A percentile compares a stretch with the other conserved stretches of the same genome.
phyloP scores from a whole-genome alignment of 2,888 invertebrate genomes.

The Rhingia rostrata region DNA sequence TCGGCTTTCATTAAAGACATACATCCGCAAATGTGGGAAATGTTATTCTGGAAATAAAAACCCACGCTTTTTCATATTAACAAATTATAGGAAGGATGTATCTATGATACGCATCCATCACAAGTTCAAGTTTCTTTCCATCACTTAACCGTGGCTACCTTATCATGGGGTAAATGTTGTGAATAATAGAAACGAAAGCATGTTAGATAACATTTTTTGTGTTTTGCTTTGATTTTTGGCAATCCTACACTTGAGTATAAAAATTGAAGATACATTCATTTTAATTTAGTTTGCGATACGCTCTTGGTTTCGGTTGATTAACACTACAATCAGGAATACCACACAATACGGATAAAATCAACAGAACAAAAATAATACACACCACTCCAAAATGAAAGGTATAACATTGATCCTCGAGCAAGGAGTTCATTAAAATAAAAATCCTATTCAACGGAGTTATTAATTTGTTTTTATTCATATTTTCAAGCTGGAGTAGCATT shows the following conservation, averaged over 20 bases:
- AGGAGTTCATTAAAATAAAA: neutral
- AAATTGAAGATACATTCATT: conserved; percentile 49
- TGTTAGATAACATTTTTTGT: conserved; percentile 28
- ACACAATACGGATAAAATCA: conserved; percentile 21
- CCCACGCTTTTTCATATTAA: neutral
- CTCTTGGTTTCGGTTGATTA: conserved; percentile 57
- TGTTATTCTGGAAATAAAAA: neutral
- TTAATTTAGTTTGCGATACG: conserved; percentile 62
- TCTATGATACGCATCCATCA: no score
- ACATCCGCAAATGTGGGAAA: neutral
- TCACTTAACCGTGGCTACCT: conserved; percentile 28
- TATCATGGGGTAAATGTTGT: conserved; percentile 25
- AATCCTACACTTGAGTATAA: conserved; percentile 48
- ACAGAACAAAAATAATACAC: conserved; percentile 25
- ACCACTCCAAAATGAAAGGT: conserved; percentile 78
- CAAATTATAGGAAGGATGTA: neutral
- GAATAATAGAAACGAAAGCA: neutral
- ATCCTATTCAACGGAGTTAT: neutral
- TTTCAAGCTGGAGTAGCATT: conserved; percentile 60
- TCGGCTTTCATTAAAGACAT: conserved; percentile 42
- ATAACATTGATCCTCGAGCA: conserved; percentile 20
- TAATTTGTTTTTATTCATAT: conserved; percentile 5
- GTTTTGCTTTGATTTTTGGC: conserved; percentile 21
- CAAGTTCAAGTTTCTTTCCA: conserved; percentile 43
- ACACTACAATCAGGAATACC: conserved; percentile 1